Conservation (phyloP, 2,113 vertebrate species). For the Turnix velox region DNA sequence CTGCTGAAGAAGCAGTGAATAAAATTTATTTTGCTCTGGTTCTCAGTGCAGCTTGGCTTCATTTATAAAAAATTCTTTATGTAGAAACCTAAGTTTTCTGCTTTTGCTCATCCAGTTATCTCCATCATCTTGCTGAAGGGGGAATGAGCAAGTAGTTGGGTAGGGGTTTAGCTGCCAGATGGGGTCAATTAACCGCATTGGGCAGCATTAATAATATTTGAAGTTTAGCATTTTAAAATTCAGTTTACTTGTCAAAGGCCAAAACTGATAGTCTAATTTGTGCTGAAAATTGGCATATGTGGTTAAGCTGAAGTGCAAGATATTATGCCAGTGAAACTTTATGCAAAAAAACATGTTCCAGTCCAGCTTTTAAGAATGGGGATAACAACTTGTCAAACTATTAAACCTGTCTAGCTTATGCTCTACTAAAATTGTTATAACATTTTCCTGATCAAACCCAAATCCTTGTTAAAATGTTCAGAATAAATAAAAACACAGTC, state of each 20-base stretch:
- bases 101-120: neutral
- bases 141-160: neutral
- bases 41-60: neutral
- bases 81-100: neutral
- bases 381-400: neutral
- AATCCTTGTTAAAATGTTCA: neutral
- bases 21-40: neutral
- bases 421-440: neutral
- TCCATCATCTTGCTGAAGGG: fast-evolving
- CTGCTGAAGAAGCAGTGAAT: neutral
- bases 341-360: neutral
- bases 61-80: neutral
- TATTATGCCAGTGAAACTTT: neutral
- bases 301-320: neutral
- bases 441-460: neutral
- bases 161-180: neutral
- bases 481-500: neutral
- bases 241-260: neutral
- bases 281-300: neutral
- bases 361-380: neutral
- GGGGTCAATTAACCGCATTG: neutral
- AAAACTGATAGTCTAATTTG: neutral
- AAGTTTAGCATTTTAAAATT: neutral
- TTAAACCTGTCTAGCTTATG: neutral
- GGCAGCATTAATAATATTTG: neutral